phyloP scores from a whole-genome alignment of 2,113 vertebrate species.

The Gymnobelideus leadbeateri region DNA sequence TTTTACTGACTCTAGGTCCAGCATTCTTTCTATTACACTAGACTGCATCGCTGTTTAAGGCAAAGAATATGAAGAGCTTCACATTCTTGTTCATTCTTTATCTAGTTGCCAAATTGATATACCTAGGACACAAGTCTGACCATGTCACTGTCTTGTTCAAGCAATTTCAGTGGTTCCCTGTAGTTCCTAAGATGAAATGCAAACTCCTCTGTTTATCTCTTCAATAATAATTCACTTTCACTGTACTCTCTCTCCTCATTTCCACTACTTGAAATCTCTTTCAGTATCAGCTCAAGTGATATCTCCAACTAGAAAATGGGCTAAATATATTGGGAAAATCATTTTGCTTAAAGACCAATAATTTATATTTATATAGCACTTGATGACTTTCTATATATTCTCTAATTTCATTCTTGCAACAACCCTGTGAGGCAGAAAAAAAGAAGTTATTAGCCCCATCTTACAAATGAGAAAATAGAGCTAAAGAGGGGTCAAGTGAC shows the following conservation, averaged over 20 bases:
- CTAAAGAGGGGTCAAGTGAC: slow-evolving; percentile 32
- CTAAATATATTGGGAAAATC: neutral
- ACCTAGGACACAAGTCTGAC: neutral
- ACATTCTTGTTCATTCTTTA: neutral
- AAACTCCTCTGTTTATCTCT: neutral
- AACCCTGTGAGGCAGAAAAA: neutral
- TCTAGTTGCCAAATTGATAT: neutral
- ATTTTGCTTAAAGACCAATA: neutral
- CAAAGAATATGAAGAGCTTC: neutral
- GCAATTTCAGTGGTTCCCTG: neutral
- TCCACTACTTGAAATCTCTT: neutral
- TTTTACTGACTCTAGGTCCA: neutral
- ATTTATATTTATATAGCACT: neutral
- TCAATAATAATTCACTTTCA: neutral
- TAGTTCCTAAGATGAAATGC: neutral
- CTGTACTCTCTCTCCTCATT: neutral
- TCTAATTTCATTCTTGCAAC: neutral
- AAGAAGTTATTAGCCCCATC: slow-evolving; percentile 21
- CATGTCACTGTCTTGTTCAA: neutral
- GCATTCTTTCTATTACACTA: neutral
- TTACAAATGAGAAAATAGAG: slow-evolving; percentile 38
- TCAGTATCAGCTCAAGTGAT: neutral
- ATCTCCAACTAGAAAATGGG: neutral
- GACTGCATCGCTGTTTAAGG: neutral
- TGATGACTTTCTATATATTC: neutral